Conservation (phyloP, 1,140 invertebrate species). For the Manduca sexta region DNA sequence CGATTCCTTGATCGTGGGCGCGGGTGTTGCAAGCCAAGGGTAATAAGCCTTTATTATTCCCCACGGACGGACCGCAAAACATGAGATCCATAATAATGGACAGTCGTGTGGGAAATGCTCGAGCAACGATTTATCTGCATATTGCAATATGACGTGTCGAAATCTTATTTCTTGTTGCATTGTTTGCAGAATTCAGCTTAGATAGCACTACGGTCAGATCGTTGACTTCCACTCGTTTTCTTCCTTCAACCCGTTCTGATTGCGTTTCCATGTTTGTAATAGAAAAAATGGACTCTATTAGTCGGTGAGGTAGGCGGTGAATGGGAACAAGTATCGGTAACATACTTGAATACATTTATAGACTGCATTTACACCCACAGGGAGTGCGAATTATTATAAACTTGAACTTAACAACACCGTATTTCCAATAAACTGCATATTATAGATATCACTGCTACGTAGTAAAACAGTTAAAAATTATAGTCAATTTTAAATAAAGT, state of each 20-base stretch:
- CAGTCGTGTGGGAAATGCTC: constrained; percentile 41
- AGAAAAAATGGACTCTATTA: constrained; percentile 17
- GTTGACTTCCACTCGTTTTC: constrained; percentile 12
- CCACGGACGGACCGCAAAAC: constrained; percentile 18
- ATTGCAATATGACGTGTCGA: constrained; percentile 33
- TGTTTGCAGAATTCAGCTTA: constrained; percentile 7
- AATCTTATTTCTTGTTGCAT: constrained; percentile 19
- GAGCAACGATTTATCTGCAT: constrained; percentile 22
- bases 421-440: too few species aligned
- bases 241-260: constrained; percentile 26
- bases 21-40: constrained; percentile 19
- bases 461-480: too few species aligned
- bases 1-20: constrained; percentile 25
- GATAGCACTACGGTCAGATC: too few species aligned
- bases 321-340: constrained; percentile 25
- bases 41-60: constrained; percentile 21
- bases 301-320: constrained; percentile 25
- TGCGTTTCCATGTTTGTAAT: constrained; percentile 40
- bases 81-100: constrained; percentile 33
- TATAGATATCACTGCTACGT: too few species aligned
- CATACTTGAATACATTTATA: constrained; percentile 37
- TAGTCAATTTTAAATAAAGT: too few species aligned
- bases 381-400: constrained; percentile 13
- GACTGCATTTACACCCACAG: constrained; percentile 32
- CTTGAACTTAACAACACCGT: constrained; percentile 9